Conservation (phyloP, 1,140 invertebrate species). For the Platorchestia sp. region DNA sequence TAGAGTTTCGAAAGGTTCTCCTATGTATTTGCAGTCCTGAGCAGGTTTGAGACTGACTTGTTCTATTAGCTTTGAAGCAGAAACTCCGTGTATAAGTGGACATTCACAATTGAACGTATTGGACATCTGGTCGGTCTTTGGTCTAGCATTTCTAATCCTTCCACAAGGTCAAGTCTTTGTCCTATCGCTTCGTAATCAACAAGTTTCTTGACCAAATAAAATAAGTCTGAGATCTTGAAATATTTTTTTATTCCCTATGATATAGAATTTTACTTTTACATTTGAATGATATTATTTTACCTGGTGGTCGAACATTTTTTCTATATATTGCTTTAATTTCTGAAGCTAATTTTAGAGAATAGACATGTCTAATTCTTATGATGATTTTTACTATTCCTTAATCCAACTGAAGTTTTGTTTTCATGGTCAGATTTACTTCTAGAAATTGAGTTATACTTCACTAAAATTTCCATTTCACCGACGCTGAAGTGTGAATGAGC, state of each 20-base stretch:
- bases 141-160: neutral
- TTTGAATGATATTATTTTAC: too few relatives aligned
- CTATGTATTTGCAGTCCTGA: neutral
- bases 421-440: neutral
- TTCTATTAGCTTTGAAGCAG: neutral
- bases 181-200: neutral
- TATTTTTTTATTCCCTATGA: neutral
- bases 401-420: neutral
- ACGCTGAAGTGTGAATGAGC: too few relatives aligned
- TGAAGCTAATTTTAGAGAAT: neutral
- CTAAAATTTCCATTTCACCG: neutral
- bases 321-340: neutral
- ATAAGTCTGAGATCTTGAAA: neutral
- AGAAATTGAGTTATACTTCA: neutral
- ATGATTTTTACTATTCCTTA: neutral
- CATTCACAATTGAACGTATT: neutral
- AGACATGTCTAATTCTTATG: neutral
- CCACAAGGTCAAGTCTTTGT: neutral
- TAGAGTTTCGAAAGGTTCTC: neutral
- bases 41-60: neutral
- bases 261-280: neutral
- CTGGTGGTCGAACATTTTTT: neutral
- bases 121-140: neutral
- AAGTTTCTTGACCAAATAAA: neutral
- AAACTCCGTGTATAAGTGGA: neutral